These are phyloP conservation scores for Melolontha melolontha DNA, from an alignment of 2,888 invertebrate species.

Conservation along the genomic window DNA sequence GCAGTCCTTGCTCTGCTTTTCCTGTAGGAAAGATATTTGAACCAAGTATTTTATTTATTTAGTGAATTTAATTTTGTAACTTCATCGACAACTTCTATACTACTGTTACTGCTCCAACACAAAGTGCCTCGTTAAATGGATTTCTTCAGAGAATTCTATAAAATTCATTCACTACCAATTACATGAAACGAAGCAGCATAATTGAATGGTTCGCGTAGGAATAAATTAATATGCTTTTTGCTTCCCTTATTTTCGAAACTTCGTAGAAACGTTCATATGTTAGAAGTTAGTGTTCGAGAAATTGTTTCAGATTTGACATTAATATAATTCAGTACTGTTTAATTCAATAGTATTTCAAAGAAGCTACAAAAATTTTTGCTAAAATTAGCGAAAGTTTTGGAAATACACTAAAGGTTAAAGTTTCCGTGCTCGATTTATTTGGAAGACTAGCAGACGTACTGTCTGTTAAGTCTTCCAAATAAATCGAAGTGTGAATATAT, in stretches of 20 bases:
- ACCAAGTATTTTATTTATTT: slow-evolving; percentile 53
- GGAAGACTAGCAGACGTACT: too few species aligned
- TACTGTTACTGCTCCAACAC: slow-evolving; percentile 21
- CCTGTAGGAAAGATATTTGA: slow-evolving; percentile 46
- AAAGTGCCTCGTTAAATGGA: slow-evolving; percentile 41
- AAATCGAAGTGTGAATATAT: too few species aligned
- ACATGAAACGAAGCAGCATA: slow-evolving; percentile 41
- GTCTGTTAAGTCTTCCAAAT: too few species aligned
- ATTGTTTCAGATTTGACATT: too few species aligned
- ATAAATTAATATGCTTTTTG: slow-evolving; percentile 38
- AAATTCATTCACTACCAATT: slow-evolving; percentile 42
- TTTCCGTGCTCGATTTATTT: too few species aligned
- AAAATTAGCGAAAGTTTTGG: too few species aligned
- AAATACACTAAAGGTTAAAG: too few species aligned
- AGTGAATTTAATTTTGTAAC: slow-evolving; percentile 52
- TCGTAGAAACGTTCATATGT: neutral
- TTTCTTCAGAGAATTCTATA: slow-evolving; percentile 41
- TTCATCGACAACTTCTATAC: slow-evolving; percentile 44
- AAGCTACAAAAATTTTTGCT: too few species aligned
- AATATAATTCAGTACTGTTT: too few species aligned
- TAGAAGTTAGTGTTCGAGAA: too few species aligned
- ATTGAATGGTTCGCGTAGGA: slow-evolving; percentile 40
- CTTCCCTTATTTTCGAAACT: neutral
- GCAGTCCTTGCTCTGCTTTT: slow-evolving; percentile 25
- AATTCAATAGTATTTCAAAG: too few species aligned